These are phyloP conservation scores for Leucophora obtusa DNA, from an alignment of 2,888 invertebrate species.

Conservation along the genomic window DNA sequence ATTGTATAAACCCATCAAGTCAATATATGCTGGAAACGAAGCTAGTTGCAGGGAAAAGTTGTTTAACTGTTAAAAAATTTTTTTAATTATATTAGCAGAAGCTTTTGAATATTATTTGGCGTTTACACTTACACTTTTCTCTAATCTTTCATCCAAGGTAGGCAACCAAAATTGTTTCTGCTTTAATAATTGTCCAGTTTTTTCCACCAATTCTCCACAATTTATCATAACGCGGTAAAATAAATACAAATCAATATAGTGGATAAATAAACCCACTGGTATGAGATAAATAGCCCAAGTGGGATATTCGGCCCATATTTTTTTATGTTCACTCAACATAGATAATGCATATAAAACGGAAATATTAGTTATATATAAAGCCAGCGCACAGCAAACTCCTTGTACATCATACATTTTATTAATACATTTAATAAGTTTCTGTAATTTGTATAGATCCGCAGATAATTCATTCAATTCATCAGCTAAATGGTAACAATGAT, in stretches of 20 bases:
- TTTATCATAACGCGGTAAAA: slow-evolving; percentile 9
- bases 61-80: slow-evolving; percentile 25
- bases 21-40: slow-evolving; percentile 23
- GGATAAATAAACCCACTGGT: slow-evolving; percentile 4
- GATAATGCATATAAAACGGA: slow-evolving; percentile 24
- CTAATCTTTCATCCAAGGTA: slow-evolving; percentile 33
- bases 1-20: slow-evolving; percentile 38
- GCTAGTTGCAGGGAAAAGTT: slow-evolving; percentile 40
- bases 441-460: background rate
- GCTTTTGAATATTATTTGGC: no score
- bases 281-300: background rate
- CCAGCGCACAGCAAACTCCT: slow-evolving; percentile 3
- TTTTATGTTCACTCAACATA: slow-evolving; percentile 6
- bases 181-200: slow-evolving; percentile 13
- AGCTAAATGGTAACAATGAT: slow-evolving; percentile 12
- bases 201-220: slow-evolving; percentile 1
- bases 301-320: background rate
- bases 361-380: slow-evolving; percentile 44
- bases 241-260: slow-evolving; percentile 11
- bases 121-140: slow-evolving; percentile 45
- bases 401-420: slow-evolving; percentile 17
- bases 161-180: slow-evolving; percentile 26
- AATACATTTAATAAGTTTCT: background rate
- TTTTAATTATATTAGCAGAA: no score
- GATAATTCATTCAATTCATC: slow-evolving; percentile 35